A percentile compares a stretch with the other conserved stretches of the same genome.
phyloP scores from a whole-genome alignment of 92 coral and sea anemone species.

The Porites divaricata region DNA sequence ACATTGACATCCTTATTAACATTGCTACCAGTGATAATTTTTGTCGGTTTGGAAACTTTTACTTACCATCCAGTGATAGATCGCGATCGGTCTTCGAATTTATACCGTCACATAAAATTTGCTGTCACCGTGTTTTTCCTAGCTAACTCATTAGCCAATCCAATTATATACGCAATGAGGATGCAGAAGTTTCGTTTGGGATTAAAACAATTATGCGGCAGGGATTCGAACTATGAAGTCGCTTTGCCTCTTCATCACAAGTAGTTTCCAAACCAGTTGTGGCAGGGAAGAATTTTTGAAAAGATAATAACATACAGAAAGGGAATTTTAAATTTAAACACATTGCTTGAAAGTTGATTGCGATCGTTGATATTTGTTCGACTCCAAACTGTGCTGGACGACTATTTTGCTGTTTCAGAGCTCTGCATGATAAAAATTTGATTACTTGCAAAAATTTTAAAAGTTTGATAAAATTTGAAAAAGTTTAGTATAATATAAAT shows the following conservation, averaged over 20 bases:
- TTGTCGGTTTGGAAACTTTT: background rate
- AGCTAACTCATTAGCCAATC: conserved; percentile 22
- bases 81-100: background rate
- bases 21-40: background rate
- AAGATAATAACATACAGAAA: too few relatives aligned
- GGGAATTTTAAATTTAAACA: too few relatives aligned
- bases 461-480: too few relatives aligned
- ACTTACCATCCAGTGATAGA: background rate
- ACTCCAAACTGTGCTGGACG: too few relatives aligned
- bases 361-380: too few relatives aligned
- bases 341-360: too few relatives aligned
- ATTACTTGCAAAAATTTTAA: too few relatives aligned
- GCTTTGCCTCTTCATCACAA: background rate
- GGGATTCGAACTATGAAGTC: background rate
- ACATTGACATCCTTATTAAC: background rate
- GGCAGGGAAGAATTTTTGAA: too few relatives aligned
- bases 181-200: background rate
- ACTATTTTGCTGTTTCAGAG: too few relatives aligned
- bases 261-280: background rate
- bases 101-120: background rate
- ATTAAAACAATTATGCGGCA: background rate
- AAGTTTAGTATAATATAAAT: too few relatives aligned
- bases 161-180: conserved; percentile 15
- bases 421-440: too few relatives aligned
- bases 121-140: background rate